These are phyloP conservation scores for Xyliphius kryptos DNA, from an alignment of 2,113 vertebrate species.

Conservation along the genomic window DNA sequence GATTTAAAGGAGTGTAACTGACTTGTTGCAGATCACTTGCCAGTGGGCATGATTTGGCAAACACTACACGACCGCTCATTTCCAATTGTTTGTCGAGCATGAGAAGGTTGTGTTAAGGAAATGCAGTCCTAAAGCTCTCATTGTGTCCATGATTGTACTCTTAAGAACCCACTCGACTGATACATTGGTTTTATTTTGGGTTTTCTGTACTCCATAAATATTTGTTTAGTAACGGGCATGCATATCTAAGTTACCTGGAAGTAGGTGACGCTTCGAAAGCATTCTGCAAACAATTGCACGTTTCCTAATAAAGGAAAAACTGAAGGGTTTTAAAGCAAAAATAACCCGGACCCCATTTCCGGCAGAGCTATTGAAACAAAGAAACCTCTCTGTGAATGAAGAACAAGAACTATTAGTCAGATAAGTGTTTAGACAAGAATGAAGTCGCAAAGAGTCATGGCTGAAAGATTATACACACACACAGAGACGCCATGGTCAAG, in stretches of 20 bases:
- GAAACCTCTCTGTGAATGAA: too few relatives aligned
- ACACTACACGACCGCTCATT: neutral
- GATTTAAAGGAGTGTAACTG: too few relatives aligned
- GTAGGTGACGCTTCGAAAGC: constrained; percentile 11
- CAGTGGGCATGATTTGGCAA: neutral
- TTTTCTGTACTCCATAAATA: constrained; percentile 37
- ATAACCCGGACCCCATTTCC: constrained; percentile 19
- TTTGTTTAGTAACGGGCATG: constrained; percentile 13
- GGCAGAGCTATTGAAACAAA: constrained; percentile 31
- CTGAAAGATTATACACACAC: constrained; percentile 14
- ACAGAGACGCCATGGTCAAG: constrained; percentile 14
- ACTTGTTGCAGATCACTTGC: neutral
- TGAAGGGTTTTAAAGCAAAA: constrained; percentile 26
- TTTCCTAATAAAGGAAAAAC: constrained; percentile 34
- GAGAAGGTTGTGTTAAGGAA: constrained; percentile 29
- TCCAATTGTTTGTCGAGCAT: constrained; percentile 37
- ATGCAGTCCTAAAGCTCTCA: constrained; percentile 18
- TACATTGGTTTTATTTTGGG: constrained; percentile 32
- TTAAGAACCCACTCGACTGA: constrained; percentile 32
- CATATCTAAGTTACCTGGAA: constrained; percentile 10
- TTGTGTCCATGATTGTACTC: constrained; percentile 26
- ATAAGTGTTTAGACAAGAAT: constrained; percentile 33
- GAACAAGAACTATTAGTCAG: constrained; percentile 21
- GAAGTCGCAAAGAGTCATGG: neutral
- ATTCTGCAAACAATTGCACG: constrained; percentile 24